phyloP scores from a whole-genome alignment of 1,140 invertebrate species.

The Saccostrea echinata region DNA sequence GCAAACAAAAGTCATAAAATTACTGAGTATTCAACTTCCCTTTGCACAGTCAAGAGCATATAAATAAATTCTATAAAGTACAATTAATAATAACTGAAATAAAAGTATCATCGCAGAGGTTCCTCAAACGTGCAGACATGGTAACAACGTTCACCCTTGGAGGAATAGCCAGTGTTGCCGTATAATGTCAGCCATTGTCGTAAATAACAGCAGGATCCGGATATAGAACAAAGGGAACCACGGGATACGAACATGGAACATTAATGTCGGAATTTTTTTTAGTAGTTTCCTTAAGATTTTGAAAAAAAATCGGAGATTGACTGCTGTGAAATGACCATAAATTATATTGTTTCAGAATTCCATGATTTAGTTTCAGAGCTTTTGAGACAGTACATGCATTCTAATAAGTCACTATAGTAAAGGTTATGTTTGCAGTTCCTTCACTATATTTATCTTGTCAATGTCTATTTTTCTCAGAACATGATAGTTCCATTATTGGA shows the following conservation, averaged over 20 bases:
- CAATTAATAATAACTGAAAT: not conserved
- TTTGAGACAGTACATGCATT: not conserved
- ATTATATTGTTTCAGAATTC: not conserved
- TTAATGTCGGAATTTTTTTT: not conserved
- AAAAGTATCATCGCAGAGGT: not conserved
- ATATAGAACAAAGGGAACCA: constrained; percentile 25
- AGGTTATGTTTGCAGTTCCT: not conserved
- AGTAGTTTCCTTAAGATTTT: not conserved
- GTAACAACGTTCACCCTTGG: not conserved
- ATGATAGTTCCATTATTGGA: too few relatives aligned
- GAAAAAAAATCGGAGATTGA: not conserved
- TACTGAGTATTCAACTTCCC: not conserved
- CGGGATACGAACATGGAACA: not conserved
- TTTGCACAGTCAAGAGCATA: not conserved
- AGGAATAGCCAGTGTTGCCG: not conserved
- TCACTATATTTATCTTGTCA: not conserved
- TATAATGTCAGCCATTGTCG: constrained; percentile 16
- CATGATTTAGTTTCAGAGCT: not conserved
- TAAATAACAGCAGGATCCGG: constrained; percentile 26
- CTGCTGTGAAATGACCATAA: not conserved
- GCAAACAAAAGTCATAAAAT: not conserved
- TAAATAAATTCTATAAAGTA: not conserved
- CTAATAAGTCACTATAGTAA: not conserved
- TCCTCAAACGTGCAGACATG: not conserved
- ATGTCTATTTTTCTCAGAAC: not conserved